phyloP scores from a whole-genome alignment of 2,888 invertebrate species.

The Dermolepida albohirtum region DNA sequence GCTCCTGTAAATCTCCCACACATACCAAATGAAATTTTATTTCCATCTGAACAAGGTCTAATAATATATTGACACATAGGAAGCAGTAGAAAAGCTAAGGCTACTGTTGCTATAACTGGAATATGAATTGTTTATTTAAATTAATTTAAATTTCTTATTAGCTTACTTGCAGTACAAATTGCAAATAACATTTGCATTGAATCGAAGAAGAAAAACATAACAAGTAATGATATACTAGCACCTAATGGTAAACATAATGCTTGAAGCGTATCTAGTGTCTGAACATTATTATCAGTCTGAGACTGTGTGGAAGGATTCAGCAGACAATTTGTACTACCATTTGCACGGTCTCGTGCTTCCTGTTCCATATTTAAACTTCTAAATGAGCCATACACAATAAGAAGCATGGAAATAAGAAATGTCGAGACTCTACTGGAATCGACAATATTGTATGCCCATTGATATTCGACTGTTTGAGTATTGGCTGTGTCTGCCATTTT shows the following conservation, averaged over 20 bases:
- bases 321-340: slow-evolving; percentile 65
- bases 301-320: slow-evolving; percentile 60
- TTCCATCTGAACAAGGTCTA: slow-evolving; percentile 85
- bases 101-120: slow-evolving; percentile 94
- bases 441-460: slow-evolving; percentile 96
- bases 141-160: slow-evolving; percentile 8
- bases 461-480: slow-evolving; percentile 69
- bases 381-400: slow-evolving; percentile 98
- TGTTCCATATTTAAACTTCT: slow-evolving; percentile 96
- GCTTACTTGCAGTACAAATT: slow-evolving; percentile 96
- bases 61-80: slow-evolving; percentile 98
- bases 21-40: slow-evolving; percentile 88
- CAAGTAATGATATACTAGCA: slow-evolving; percentile 93
- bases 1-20: slow-evolving; percentile 96
- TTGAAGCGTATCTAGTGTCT: slow-evolving; percentile 96
- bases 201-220: slow-evolving; percentile 99
- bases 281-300: slow-evolving; percentile 70
- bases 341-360: slow-evolving; percentile 82
- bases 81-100: slow-evolving; percentile 93
- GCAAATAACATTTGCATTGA: slow-evolving; percentile 97
- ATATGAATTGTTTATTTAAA: slow-evolving; percentile 47
- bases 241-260: slow-evolving; percentile 96
- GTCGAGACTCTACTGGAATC: slow-evolving; percentile 97
- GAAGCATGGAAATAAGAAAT: slow-evolving; percentile 95
- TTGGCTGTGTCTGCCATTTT: slow-evolving; percentile 48